phyloP scores from a whole-genome alignment of 2,888 invertebrate genomes.

The Scaptomyza flava region DNA sequence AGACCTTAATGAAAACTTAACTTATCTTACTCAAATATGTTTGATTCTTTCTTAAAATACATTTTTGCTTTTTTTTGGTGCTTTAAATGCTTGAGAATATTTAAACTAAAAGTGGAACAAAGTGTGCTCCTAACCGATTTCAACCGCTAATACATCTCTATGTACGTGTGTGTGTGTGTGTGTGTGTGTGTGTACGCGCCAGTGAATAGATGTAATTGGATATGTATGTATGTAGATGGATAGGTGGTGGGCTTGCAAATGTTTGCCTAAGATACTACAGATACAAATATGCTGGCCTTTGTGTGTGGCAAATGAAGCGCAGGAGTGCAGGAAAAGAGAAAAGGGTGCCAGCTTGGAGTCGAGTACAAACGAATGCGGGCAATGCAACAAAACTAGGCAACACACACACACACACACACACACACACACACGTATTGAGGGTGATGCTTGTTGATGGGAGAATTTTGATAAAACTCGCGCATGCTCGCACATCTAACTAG shows the following conservation, averaged over 20 bases:
- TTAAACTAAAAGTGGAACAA: not conserved
- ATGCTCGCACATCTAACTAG: no score
- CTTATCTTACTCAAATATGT: no score
- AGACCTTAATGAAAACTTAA: no score
- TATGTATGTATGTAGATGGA: not conserved
- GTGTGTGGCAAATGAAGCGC: constrained; percentile 22
- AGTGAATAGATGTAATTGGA: not conserved
- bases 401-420: no score
- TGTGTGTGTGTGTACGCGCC: not conserved
- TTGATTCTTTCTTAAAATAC: no score
- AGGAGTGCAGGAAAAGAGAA: not conserved
- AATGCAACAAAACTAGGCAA: not conserved
- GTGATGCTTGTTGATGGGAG: not conserved
- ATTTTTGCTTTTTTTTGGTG: no score
- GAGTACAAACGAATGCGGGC: constrained; percentile 1
- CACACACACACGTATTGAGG: not conserved
- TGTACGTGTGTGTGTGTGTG: not conserved
- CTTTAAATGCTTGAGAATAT: no score
- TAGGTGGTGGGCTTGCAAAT: constrained; percentile 6
- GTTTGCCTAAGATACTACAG: constrained; percentile 15
- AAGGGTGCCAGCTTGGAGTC: not conserved
- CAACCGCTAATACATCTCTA: not conserved
- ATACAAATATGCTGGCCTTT: constrained; percentile 22
- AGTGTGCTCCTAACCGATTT: not conserved
- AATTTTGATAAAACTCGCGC: not conserved